Evolutionary conservation across 2,888 invertebrate genomes (phyloP), one percentile per base, ranked within the genome.

Genomic region (Meghimatium bilineatum): DNA sequence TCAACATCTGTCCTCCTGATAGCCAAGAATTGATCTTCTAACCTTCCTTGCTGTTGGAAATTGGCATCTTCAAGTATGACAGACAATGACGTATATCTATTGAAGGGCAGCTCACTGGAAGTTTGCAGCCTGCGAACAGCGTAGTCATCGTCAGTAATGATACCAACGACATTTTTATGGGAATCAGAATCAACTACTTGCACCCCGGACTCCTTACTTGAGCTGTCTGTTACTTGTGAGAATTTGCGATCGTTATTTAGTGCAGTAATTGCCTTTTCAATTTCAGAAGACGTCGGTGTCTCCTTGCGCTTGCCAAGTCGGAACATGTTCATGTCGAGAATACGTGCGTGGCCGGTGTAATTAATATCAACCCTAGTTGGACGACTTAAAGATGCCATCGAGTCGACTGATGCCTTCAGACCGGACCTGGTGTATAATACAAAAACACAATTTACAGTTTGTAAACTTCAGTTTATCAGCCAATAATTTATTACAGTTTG

Each of bases 41-140:
- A 1, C 14, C n/a, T 23, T 44, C 1, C 1, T 0, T 44, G n/a
- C n/a, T 29, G 44, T 6, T 8, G 8, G 14, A n/a, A 29, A 26
- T 38, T 38, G 38, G 63, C 17, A 26, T n/a, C 44, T 1, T 78
- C 34, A 3, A 78, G 12, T 14, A 78, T 44, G 32, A 71, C 69
- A 14, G 69, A 67, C 10, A 80, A 44, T 1, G 80, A 80, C 29
- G 67, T 49, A 34, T 80, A 80, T 29, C 56, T 44, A 67, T 71
- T 69, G 17, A 52, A 23, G 12, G 80, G 80, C 0, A 80, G 32
- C 20, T 69, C 66, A 49, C 23, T 52, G 20, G 5, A 0, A 6
- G 49, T 20, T 12, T n/a, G 29, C 52, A 80, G 67, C 32, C 52
- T 69, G 20, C 44, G 49, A 32, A 80, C 29, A 3, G 32, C 71